These are phyloP conservation scores for Meloidogyne hapla DNA, from an alignment of 1,140 invertebrate genomes.

Conservation along the genomic window DNA sequence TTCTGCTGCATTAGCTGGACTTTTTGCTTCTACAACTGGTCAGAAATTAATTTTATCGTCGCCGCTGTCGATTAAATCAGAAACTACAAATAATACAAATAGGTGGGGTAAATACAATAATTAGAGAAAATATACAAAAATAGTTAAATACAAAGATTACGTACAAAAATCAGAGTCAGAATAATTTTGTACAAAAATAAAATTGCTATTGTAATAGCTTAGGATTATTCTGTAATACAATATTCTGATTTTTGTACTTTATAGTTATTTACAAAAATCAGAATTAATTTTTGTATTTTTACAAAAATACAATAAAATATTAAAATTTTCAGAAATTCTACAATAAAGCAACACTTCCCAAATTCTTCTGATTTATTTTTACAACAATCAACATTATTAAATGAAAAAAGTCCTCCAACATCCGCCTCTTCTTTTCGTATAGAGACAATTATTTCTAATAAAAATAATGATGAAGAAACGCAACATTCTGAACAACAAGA, in stretches of 20 bases:
- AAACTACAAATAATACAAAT: neutral
- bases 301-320: neutral
- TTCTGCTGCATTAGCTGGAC: neutral
- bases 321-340: no score
- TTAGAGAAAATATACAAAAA: no score
- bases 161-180: no score
- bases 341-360: neutral
- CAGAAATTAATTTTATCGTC: neutral
- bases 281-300: neutral
- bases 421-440: conserved; percentile 25
- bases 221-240: neutral
- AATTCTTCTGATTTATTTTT: neutral
- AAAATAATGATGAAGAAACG: neutral
- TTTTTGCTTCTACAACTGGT: conserved; percentile 4
- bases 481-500: neutral
- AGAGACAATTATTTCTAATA: conserved; percentile 7
- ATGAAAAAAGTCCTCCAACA: conserved; percentile 4
- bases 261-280: no score
- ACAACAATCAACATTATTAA: neutral
- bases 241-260: neutral
- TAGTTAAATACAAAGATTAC: no score
- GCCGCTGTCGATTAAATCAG: neutral
- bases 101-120: neutral
- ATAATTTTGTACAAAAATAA: neutral
- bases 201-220: no score